A percentile compares a stretch with the other conserved stretches of the same genome.
phyloP scores from a whole-genome alignment of 2,888 invertebrate species.

The Limnephilus rhombicus region DNA sequence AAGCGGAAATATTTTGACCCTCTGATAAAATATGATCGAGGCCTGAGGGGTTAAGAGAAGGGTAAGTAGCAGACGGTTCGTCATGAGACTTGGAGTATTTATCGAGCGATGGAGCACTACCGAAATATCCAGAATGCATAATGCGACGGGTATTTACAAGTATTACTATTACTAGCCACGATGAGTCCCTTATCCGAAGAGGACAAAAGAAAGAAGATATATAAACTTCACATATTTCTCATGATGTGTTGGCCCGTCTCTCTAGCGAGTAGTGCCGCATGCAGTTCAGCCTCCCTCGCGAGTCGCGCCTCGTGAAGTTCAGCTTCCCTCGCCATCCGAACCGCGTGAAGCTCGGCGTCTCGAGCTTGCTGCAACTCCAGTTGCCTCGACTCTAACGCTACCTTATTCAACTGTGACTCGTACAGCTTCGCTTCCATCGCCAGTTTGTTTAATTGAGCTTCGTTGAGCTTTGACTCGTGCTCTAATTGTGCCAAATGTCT shows the following conservation, averaged over 20 bases:
- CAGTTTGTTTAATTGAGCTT: conserved; percentile 51
- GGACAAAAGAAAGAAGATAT: background rate
- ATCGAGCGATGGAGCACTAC: too few species aligned
- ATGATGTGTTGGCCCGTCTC: conserved; percentile 30
- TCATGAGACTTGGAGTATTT: too few species aligned
- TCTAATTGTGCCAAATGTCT: conserved; percentile 37
- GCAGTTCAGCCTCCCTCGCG: conserved; percentile 31
- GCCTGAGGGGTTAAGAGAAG: too few species aligned
- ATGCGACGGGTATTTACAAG: too few species aligned
- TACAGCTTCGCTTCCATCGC: conserved; percentile 48
- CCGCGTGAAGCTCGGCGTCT: conserved; percentile 44
- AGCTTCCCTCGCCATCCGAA: conserved; percentile 37
- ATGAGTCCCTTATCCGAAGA: too few species aligned
- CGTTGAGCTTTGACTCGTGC: conserved; percentile 39
- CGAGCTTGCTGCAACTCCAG: conserved; percentile 23
- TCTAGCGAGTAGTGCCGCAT: conserved; percentile 33
- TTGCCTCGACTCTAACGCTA: conserved; percentile 43
- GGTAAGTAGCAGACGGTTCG: too few species aligned
- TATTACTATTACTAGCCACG: too few species aligned
- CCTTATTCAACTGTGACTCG: conserved; percentile 47
- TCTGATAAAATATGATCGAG: too few species aligned
- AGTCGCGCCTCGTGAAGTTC: conserved; percentile 42
- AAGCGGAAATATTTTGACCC: too few species aligned
- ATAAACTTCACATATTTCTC: conserved; percentile 16
- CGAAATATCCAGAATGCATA: too few species aligned